Conservation (phyloP, 2,888 invertebrate genomes). For the Agriopis aurantiaria region DNA sequence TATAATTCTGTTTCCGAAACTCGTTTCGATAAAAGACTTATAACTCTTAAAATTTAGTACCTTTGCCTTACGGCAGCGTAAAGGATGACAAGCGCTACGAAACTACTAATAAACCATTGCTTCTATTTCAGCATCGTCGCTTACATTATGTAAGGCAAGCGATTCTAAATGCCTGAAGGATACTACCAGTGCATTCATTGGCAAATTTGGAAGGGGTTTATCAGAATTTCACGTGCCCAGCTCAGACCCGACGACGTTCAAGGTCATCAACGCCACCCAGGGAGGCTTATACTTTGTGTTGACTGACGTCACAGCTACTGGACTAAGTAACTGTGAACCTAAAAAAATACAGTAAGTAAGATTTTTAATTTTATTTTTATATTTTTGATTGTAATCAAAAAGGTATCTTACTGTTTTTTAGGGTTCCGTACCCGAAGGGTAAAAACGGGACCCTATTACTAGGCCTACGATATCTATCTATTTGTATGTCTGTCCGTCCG, state of each 20-base stretch:
- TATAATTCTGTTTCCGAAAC: no score
- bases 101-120: background rate
- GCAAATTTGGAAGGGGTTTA: conserved; percentile 57
- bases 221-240: conserved; percentile 57
- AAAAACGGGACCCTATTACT: no score
- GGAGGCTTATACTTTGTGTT: conserved; percentile 57
- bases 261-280: conserved; percentile 61
- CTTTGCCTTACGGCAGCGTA: no score
- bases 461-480: no score
- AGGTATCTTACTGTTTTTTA: no score
- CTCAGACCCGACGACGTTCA: conserved; percentile 62
- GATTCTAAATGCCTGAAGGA: conserved; percentile 65
- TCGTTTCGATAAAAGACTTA: no score
- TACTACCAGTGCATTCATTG: conserved; percentile 51
- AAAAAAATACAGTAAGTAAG: conserved; percentile 61
- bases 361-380: no score
- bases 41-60: no score
- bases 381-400: no score
- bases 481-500: no score
- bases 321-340: conserved; percentile 59
- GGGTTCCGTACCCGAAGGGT: no score
- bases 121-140: conserved; percentile 52
- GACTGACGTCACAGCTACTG: conserved; percentile 54
- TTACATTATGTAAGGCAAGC: conserved; percentile 61
- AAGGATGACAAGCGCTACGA: background rate